Base-by-base conservation (phyloP, 1,140 invertebrate genomes). In the Batillaria attramentaria region DNA sequence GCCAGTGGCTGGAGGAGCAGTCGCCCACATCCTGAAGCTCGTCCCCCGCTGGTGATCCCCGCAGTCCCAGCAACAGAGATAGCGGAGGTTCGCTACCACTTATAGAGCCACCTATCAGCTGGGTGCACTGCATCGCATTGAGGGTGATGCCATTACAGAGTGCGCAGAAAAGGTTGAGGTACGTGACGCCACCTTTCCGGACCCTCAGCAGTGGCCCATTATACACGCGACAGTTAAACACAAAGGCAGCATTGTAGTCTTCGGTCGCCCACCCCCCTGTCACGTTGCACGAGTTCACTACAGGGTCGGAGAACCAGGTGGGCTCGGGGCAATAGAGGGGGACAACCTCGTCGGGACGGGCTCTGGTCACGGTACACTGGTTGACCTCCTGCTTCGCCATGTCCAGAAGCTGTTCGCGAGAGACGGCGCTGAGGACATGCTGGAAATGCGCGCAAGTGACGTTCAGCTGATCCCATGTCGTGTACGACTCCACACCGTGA, bases 81-180 rank as follows among this genome's bases (percentile, higher is more conserved):
- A n/a, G n/a, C n/a, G n/a, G n/a, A 60, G 57, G 57, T n/a, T 20
- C 20, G 10, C 10, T 10, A n/a, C n/a, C n/a, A n/a, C n/a, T n/a
- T n/a, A n/a, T n/a, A n/a, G n/a, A n/a, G n/a, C n/a, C n/a, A n/a
- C n/a, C n/a, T n/a, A n/a, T n/a, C n/a, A n/a, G n/a, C n/a, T n/a
- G n/a, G n/a, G n/a, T n/a, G n/a, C n/a, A n/a, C n/a, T n/a, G n/a
- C n/a, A n/a, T n/a, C 24, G 46, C 24, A 8, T 10, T 24, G 10
- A 24, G 46, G 10, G 10, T 20, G 20, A 60, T 28, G 24, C 57
- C 57, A 28, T 60, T 60, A 24, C 57, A 60, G 20, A 60, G 6
- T 20, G 57, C 57, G 24, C 57, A 60, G 57, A 60, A 60, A 20
- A 60, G 57, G 57, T 60, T 60, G 20, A n/a, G 57, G 57, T n/a